These are phyloP conservation scores for Bradypodion ventrale DNA, from an alignment of 2,797 vertebrate genomes.

Conservation along the genomic window DNA sequence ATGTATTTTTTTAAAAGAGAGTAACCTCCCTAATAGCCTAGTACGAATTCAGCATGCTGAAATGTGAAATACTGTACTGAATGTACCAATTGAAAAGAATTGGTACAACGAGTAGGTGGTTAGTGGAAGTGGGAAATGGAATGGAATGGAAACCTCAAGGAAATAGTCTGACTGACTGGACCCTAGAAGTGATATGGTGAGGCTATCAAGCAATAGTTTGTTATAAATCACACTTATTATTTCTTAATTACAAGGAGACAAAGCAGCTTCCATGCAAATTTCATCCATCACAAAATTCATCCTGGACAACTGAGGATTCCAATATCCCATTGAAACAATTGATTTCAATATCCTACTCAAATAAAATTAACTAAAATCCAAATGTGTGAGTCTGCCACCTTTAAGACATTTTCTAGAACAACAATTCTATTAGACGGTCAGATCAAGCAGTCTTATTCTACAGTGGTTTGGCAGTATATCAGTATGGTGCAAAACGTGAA, in stretches of 20 bases:
- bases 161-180: background rate
- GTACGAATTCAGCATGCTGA: background rate
- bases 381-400: background rate
- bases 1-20: background rate
- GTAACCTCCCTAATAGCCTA: background rate
- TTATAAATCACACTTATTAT: background rate
- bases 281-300: background rate
- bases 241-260: background rate
- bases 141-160: background rate
- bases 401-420: background rate
- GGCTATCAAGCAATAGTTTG: background rate
- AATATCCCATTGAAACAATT: too few species aligned
- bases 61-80: background rate
- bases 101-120: too few species aligned
- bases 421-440: too few species aligned
- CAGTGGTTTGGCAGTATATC: too few species aligned
- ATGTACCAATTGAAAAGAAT: background rate
- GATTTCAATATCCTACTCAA: background rate
- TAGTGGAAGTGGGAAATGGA: too few species aligned
- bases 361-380: background rate
- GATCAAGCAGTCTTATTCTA: too few species aligned
- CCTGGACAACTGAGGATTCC: background rate
- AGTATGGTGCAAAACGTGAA: too few species aligned
- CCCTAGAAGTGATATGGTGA: background rate
- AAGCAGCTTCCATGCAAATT: background rate